Evolutionary conservation across 2,888 invertebrate species (phyloP).

Genomic region (Megaustenia siamemsis): DNA sequence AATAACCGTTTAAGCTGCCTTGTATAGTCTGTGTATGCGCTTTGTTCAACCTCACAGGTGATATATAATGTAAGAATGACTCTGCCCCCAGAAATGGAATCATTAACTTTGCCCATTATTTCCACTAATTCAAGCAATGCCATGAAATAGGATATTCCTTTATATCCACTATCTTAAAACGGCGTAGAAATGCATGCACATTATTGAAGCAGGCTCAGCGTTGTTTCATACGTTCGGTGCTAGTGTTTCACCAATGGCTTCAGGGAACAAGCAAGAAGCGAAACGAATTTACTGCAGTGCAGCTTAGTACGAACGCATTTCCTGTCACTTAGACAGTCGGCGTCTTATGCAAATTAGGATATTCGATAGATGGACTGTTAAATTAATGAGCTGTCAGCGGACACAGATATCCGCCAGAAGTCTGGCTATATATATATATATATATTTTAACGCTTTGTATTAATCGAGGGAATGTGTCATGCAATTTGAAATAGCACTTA

Average conservation of each 20-base stretch:
- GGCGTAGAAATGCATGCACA: background rate
- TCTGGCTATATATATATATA: too few relatives aligned
- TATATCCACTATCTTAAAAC: background rate
- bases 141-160: background rate
- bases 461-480: too few relatives aligned
- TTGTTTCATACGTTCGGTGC: background rate
- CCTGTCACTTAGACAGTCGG: background rate
- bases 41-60: too few relatives aligned
- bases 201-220: background rate
- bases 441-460: too few relatives aligned
- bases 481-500: too few relatives aligned
- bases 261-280: too few relatives aligned
- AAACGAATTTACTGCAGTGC: conserved; percentile 1
- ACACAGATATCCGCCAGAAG: too few relatives aligned
- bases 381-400: background rate
- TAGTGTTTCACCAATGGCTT: background rate
- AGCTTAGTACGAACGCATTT: conserved; percentile 17
- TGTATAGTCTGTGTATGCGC: too few relatives aligned
- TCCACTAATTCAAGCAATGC: background rate
- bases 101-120: background rate
- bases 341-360: conserved; percentile 6
- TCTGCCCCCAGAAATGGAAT: background rate
- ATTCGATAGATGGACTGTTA: conserved; percentile 12
- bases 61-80: background rate
- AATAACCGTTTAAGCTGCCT: too few relatives aligned